Evolutionary conservation across 2,797 vertebrate genomes (phyloP).

Genomic region (Eleutherodactylus coqui): DNA sequence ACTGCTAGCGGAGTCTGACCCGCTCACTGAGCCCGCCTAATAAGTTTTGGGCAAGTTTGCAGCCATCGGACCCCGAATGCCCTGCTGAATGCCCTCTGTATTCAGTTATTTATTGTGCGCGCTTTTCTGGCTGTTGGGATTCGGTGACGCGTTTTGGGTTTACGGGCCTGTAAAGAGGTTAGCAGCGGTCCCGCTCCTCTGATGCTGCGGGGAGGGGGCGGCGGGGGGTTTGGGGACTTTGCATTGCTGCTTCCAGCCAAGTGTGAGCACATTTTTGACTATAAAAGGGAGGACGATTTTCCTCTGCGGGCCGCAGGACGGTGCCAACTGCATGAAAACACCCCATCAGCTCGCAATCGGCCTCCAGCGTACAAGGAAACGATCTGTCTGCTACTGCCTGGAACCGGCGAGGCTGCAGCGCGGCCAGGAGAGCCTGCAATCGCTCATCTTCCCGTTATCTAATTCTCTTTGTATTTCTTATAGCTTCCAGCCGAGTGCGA

Average conservation of each 20-base stretch:
- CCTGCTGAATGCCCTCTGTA: neutral
- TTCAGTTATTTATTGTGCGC: neutral
- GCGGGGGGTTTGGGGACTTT: conserved; percentile 25
- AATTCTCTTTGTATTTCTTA: neutral
- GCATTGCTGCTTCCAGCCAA: conserved; percentile 28
- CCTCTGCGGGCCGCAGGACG: neutral
- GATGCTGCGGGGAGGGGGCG: conserved; percentile 10
- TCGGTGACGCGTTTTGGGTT: neutral
- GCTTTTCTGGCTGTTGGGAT: neutral
- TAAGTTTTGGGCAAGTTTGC: neutral
- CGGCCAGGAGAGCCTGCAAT: neutral
- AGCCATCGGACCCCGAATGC: neutral
- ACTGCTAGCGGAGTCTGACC: too few relatives aligned
- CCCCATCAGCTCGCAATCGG: neutral
- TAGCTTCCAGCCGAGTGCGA: neutral
- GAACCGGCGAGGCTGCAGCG: neutral
- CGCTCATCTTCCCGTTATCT: neutral
- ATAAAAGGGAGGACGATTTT: conserved; percentile 58
- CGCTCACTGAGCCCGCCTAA: too few relatives aligned
- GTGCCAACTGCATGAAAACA: conserved; percentile 40
- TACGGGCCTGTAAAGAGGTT: neutral
- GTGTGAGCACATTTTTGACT: conserved; percentile 53
- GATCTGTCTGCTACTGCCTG: conserved; percentile 44
- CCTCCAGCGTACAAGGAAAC: conserved; percentile 20
- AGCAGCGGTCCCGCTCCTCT: conserved; percentile 13